phyloP scores from a whole-genome alignment of 2,888 invertebrate species.

The Habroteleia sp. region DNA sequence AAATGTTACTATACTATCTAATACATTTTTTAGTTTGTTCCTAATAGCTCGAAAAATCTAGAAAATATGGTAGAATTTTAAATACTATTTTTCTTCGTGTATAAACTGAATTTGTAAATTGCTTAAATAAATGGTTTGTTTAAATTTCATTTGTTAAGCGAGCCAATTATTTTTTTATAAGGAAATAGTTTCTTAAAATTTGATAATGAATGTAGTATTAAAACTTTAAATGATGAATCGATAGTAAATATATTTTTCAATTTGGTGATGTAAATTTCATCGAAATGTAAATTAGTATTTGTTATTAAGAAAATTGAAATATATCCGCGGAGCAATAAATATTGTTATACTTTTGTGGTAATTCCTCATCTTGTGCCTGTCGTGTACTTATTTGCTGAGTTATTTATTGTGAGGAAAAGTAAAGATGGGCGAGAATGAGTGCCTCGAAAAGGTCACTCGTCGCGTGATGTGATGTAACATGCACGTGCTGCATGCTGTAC shows the following conservation, averaged over 20 bases:
- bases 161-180: too few relatives aligned
- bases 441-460: constrained; percentile 66
- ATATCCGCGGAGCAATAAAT: constrained; percentile 28
- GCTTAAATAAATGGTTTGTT: too few relatives aligned
- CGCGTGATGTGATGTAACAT: constrained; percentile 67
- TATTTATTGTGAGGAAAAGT: constrained; percentile 69
- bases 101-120: too few relatives aligned
- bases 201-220: too few relatives aligned
- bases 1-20: too few relatives aligned
- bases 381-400: constrained; percentile 32
- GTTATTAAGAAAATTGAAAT: constrained; percentile 39
- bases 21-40: too few relatives aligned
- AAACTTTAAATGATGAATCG: neutral
- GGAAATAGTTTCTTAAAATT: too few relatives aligned
- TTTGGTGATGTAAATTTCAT: constrained; percentile 12
- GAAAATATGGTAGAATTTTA: too few relatives aligned
- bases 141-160: too few relatives aligned
- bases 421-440: constrained; percentile 69
- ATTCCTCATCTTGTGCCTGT: constrained; percentile 33
- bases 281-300: constrained; percentile 28
- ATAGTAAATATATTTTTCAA: constrained; percentile 29
- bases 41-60: too few relatives aligned
- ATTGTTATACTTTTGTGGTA: constrained; percentile 47
- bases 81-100: too few relatives aligned
- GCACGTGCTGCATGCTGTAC: constrained; percentile 62